A percentile compares a stretch with the other conserved stretches of the same genome.
Evolutionary conservation across 2,797 vertebrate species (phyloP).

Genomic region (Sebastes variabilis): DNA sequence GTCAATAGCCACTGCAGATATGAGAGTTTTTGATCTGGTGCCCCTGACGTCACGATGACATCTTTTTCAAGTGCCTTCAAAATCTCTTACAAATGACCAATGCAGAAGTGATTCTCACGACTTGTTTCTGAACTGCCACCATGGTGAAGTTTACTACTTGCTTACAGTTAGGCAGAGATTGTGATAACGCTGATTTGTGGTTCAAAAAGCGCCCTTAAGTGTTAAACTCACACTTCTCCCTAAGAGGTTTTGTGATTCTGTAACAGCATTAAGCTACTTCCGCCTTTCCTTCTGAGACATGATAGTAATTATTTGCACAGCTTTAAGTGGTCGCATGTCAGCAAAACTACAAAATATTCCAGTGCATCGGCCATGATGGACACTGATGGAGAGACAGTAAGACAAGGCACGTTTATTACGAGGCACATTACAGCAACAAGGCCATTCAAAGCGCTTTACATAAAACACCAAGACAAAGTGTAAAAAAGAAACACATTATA

Average conservation of each 20-base stretch:
- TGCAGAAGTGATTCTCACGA: not conserved
- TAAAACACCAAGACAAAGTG: not conserved
- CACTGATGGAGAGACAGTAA: not conserved
- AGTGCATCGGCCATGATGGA: slow-evolving; percentile 13
- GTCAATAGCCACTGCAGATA: not conserved
- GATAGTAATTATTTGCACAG: slow-evolving; percentile 25
- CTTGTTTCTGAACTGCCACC: not conserved
- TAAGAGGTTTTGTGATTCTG: not conserved
- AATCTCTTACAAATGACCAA: not conserved
- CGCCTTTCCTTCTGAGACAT: not conserved
- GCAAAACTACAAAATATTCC: slow-evolving; percentile 10
- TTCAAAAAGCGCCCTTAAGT: not conserved
- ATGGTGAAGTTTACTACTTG: not conserved
- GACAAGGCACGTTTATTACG: not conserved
- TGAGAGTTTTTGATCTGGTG: not conserved
- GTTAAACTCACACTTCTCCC: not conserved
- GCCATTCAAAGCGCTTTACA: not conserved
- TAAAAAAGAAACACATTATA: not conserved
- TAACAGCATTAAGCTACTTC: not conserved
- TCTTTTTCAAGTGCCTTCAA: not conserved
- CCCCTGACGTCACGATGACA: not conserved
- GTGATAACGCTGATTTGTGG: not conserved
- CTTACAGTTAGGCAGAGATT: not conserved
- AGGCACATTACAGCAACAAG: not conserved
- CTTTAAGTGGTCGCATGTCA: slow-evolving; percentile 30